Evolutionary conservation across 2,113 vertebrate genomes (phyloP).

Genomic region (Silurus asotus): DNA sequence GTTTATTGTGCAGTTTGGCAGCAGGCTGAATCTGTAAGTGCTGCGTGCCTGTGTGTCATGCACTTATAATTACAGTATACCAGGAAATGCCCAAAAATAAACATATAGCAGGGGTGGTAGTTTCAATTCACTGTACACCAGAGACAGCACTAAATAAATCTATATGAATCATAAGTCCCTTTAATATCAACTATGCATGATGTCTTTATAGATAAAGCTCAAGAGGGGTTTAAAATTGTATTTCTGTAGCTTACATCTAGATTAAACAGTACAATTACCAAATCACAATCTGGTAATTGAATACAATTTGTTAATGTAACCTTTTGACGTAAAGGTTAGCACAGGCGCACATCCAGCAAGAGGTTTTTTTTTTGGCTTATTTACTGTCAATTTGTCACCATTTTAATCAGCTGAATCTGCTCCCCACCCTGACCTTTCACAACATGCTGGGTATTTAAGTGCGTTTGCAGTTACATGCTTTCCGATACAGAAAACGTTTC

Average conservation of each 20-base stretch:
- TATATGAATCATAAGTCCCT: neutral
- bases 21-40: slow-evolving; percentile 16
- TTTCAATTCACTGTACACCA: neutral
- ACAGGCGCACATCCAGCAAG: neutral
- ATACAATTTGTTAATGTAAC: slow-evolving; percentile 23
- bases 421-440: neutral
- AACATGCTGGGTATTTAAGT: neutral
- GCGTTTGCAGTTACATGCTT: neutral
- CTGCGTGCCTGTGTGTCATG: neutral
- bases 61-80: slow-evolving; percentile 26
- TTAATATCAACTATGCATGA: neutral
- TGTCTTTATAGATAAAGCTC: neutral
- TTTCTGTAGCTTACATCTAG: neutral
- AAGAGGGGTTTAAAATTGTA: neutral
- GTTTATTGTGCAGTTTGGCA: slow-evolving; percentile 26
- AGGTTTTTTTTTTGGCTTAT: neutral
- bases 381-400: slow-evolving; percentile 1
- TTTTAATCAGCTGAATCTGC: slow-evolving; percentile 11
- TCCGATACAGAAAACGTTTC: neutral
- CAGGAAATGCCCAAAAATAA: slow-evolving; percentile 29
- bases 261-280: slow-evolving; percentile 17
- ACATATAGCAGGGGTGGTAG: neutral
- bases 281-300: neutral
- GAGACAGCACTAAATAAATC: neutral
- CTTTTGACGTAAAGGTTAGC: slow-evolving; percentile 24